Evolutionary conservation across 2,888 invertebrate genomes (phyloP).

Genomic region (Drosophila nr. medialis): DNA sequence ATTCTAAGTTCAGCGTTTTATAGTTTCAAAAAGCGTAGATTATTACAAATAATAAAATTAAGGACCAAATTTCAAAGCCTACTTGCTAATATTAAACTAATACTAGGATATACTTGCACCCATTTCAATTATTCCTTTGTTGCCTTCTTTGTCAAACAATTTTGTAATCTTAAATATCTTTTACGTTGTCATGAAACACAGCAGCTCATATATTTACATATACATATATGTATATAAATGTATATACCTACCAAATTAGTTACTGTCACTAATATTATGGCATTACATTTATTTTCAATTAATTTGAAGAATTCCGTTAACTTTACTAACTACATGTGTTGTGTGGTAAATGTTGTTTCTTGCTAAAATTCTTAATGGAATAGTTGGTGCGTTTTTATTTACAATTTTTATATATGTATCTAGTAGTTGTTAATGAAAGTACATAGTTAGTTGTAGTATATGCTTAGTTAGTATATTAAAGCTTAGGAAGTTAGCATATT

Average conservation of each 20-base stretch:
- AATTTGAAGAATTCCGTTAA: constrained; percentile 53
- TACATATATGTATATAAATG: constrained; percentile 37
- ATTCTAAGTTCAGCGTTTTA: constrained; percentile 56
- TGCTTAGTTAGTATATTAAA: constrained; percentile 64
- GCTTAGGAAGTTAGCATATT: constrained; percentile 75
- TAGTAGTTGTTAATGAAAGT: constrained; percentile 42
- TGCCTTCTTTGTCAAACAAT: constrained; percentile 37
- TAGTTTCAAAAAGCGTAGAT: constrained; percentile 45
- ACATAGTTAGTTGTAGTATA: constrained; percentile 31
- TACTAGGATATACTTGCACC: constrained; percentile 34
- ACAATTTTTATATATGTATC: constrained; percentile 63
- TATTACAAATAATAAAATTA: constrained; percentile 29
- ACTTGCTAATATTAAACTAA: constrained; percentile 45
- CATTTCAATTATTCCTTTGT: constrained; percentile 19
- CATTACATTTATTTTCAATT: constrained; percentile 26
- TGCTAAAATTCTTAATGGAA: constrained; percentile 74
- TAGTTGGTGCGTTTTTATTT: constrained; percentile 79
- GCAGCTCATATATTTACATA: constrained; percentile 75
- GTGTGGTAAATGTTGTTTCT: constrained; percentile 40
- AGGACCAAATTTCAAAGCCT: constrained; percentile 35
- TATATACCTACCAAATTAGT: constrained; percentile 50
- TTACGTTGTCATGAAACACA: constrained; percentile 82
- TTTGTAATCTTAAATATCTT: constrained; percentile 47
- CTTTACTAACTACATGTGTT: constrained; percentile 64
- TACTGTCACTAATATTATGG: constrained; percentile 47